Evolutionary conservation across 2,888 invertebrate species (phyloP).

Genomic region (Geotrupes spiniger): DNA sequence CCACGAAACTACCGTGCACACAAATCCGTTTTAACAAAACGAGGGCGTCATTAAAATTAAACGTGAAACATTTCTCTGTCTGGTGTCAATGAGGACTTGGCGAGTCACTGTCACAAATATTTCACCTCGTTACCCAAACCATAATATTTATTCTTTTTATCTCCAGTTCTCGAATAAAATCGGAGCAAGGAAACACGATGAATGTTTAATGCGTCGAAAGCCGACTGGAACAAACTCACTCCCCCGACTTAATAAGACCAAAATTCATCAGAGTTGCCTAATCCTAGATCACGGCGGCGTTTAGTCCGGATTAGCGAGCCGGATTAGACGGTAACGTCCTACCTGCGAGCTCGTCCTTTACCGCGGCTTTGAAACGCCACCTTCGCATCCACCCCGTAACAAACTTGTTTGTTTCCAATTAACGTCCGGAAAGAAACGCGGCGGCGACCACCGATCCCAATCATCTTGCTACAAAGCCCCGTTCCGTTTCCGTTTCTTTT

Average conservation of each 20-base stretch:
- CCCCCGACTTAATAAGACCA: conserved; percentile 34
- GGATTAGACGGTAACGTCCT: conserved; percentile 28
- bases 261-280: conserved; percentile 38
- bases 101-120: no score
- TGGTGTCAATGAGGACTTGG: no score
- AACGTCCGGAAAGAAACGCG: conserved; percentile 13
- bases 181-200: not conserved
- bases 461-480: conserved; percentile 25
- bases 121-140: no score
- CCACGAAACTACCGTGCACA: no score
- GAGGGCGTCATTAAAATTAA: no score
- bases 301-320: conserved; percentile 34
- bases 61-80: no score
- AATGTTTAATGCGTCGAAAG: conserved; percentile 27
- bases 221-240: conserved; percentile 35
- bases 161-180: no score
- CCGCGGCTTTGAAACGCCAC: not conserved
- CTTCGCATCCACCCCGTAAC: no score
- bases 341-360: no score
- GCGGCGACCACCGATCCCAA: conserved; percentile 20
- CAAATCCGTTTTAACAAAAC: no score
- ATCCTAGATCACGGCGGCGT: conserved; percentile 38
- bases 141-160: no score
- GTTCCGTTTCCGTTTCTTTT: conserved; percentile 8
- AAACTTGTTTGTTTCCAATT: no score